Percentiles rank a stretch among this genome's conserved stretches.
These are phyloP conservation scores for Chloroceryle inda DNA, from an alignment of 2,797 vertebrate genomes.

Conservation along the genomic window DNA sequence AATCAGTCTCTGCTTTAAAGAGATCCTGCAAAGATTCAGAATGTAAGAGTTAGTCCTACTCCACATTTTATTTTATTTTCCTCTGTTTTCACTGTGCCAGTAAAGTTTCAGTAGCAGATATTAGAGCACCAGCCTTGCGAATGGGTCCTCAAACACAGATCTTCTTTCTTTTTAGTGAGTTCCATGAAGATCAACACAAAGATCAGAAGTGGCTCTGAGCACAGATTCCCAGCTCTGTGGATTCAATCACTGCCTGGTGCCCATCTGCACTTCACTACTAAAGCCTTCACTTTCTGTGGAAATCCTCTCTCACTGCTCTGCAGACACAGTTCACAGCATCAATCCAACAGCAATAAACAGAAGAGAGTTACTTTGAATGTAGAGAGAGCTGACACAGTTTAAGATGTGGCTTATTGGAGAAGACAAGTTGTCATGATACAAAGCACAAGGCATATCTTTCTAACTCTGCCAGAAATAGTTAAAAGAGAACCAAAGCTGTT, in stretches of 20 bases:
- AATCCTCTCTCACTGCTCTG: background rate
- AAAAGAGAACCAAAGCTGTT: constrained; percentile 42
- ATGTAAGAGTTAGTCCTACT: background rate
- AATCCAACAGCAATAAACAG: constrained; percentile 27
- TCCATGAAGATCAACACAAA: background rate
- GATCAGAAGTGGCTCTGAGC: background rate
- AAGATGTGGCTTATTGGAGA: constrained; percentile 45
- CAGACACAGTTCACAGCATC: constrained; percentile 15
- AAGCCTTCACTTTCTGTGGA: constrained; percentile 15
- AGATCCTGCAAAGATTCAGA: background rate
- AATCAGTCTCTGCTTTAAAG: background rate
- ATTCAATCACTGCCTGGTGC: background rate
- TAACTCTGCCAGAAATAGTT: constrained; percentile 42
- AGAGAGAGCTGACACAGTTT: constrained; percentile 24
- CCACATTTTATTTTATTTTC: background rate
- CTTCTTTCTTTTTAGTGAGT: background rate
- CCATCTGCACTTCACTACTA: background rate
- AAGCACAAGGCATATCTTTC: constrained; percentile 40
- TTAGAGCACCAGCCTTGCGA: background rate
- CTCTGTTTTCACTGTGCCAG: background rate
- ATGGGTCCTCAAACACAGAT: background rate
- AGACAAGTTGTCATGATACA: constrained; percentile 11
- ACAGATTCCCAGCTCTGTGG: background rate
- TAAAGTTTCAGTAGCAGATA: background rate
- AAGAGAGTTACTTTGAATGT: constrained; percentile 50